These are phyloP conservation scores for Bellardia pandia DNA, from an alignment of 2,888 invertebrate genomes.

Conservation along the genomic window DNA sequence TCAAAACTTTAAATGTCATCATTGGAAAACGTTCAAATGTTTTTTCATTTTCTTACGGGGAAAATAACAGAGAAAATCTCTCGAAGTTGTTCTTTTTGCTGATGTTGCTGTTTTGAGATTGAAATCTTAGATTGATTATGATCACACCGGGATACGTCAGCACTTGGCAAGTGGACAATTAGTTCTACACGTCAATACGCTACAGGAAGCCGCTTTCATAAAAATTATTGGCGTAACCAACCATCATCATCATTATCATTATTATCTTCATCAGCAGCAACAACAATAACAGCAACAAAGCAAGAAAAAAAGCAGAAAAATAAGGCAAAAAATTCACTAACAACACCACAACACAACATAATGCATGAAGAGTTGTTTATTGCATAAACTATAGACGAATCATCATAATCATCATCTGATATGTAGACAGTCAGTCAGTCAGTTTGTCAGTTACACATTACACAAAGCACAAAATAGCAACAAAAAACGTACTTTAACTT, in stretches of 20 bases:
- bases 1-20: conserved; percentile 62
- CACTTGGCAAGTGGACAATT: conserved; percentile 81
- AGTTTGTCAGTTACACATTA: conserved; percentile 50
- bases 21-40: conserved; percentile 51
- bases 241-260: conserved; percentile 72
- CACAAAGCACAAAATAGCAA: conserved; percentile 36
- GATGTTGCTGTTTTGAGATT: conserved; percentile 52
- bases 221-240: conserved; percentile 74
- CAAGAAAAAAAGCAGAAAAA: conserved; percentile 31
- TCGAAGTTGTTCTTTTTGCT: conserved; percentile 16
- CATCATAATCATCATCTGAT: conserved; percentile 61
- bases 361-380: conserved; percentile 59
- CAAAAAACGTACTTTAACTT: conserved; percentile 28
- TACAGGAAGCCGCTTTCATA: conserved; percentile 81
- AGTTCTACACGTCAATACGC: conserved; percentile 83
- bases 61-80: conserved; percentile 21
- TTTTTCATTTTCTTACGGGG: conserved; percentile 12
- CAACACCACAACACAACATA: conserved; percentile 43
- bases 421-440: conserved; percentile 57
- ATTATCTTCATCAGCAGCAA: conserved; percentile 60
- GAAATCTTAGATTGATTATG: conserved; percentile 71
- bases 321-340: conserved; percentile 13
- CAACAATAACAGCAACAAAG: conserved; percentile 35
- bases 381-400: conserved; percentile 62
- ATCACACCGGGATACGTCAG: conserved; percentile 75